Base-by-base conservation (phyloP, 2,113 vertebrate species). In the Sylvia atricapilla region DNA sequence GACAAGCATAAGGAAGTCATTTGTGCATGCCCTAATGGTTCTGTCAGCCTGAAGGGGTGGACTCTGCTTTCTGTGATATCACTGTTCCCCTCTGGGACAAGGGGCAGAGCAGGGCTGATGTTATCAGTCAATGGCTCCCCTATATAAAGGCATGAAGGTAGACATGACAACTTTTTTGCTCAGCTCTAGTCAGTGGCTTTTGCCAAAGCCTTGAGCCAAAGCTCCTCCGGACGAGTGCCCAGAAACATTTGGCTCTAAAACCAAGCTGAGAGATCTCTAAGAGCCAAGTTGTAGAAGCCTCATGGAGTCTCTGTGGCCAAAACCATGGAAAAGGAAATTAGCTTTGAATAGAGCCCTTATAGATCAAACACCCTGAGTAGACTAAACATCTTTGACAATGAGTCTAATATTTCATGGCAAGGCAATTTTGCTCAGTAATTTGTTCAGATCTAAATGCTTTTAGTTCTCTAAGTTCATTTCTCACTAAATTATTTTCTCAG, bases 341-440 rank as follows among this genome's bases (percentile, higher is more conserved):
- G 91, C 53, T 96, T 93, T 85, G 85, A 98, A 96, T 95, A 93
- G 84, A 94, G 66, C 84, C 95, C 92, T 96, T 96, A 95, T 46
- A 93, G 87, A 98, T 97, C 96, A 97, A 97, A 97, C 95, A 96
- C 84, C 86, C 74, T 27, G 92, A 96, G 94, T 82, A 96, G 96
- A 98, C 97, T 97, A 97, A 98, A 98, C 97, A 96, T 97, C 93
- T 97, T 92, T 96, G 95, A 98, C 97, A 97, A 97, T 90, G 95
- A 97, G 93, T 96, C 88, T 96, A 94, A 97, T 97, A 97, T 97
- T 98, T 97, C 96, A 94, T 77, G 96, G 97, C 92, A 93, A 97
- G 97, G 97, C 97, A 97, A 95, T 98, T 98, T 97, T 97, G 77
- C 93, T 97, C 90, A 95, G 96, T 97, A 97, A 98, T 98, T 97